Evolutionary conservation across 2,797 vertebrate species (phyloP).

Genomic region (Lepus oiostolus): DNA sequence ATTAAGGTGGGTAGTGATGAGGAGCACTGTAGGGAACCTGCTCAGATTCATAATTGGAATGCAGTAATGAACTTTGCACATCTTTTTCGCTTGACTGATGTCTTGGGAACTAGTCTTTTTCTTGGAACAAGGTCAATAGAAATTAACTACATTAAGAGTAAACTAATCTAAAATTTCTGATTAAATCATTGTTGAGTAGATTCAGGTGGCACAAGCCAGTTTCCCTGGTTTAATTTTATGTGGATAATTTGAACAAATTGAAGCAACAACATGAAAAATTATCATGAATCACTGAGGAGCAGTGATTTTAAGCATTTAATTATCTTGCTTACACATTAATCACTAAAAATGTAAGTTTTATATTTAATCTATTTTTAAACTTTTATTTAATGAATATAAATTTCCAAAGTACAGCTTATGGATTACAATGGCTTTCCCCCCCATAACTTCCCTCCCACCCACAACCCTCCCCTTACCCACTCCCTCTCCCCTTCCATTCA

Average conservation of each 20-base stretch:
- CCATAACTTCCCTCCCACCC: no score
- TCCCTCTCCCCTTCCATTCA: no score
- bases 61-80: not conserved
- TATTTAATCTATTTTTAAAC: no score
- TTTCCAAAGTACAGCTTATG: no score
- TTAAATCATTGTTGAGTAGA: not conserved
- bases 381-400: not conserved
- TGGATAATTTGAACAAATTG: not conserved
- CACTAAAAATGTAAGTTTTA: not conserved
- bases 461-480: no score
- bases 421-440: no score
- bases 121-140: not conserved
- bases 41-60: not conserved
- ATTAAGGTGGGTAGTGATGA: not conserved
- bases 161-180: not conserved
- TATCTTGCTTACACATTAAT: not conserved
- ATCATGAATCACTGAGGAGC: not conserved
- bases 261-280: not conserved
- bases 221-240: not conserved
- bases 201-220: not conserved
- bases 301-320: not conserved
- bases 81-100: no score
- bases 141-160: not conserved
- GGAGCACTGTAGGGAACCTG: rapidly evolving
- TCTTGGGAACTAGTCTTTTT: not conserved